Conservation (phyloP, 2,113 vertebrate species). For the Zosterops pallidus region DNA sequence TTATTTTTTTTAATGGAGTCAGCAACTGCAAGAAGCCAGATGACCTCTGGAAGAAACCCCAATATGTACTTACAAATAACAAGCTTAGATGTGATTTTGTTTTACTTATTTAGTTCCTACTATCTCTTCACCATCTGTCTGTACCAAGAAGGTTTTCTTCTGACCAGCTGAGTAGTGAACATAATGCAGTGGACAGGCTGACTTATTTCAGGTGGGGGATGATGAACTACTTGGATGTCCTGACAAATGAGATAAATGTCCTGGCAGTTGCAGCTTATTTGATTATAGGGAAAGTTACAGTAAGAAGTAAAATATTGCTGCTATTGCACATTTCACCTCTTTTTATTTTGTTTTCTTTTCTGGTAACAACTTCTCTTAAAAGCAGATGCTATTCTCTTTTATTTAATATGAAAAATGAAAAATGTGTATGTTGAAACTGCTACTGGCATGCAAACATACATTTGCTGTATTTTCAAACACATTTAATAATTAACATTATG, state of each 20-base stretch:
- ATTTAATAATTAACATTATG: not conserved
- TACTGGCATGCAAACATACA: not conserved
- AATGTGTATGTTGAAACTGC: not conserved
- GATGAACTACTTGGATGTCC: not conserved
- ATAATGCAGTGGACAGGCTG: not conserved
- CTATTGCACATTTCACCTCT: not conserved
- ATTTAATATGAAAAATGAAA: not conserved
- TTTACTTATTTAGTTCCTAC: not conserved
- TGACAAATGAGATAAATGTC: not conserved
- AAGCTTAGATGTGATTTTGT: not conserved
- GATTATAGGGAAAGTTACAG: not conserved
- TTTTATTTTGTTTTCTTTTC: not conserved
- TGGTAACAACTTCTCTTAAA: not conserved
- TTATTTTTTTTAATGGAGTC: not conserved
- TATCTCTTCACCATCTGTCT: not conserved
- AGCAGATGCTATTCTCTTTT: not conserved
- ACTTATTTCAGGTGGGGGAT: not conserved
- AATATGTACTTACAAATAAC: not conserved
- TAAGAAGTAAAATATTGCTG: not conserved
- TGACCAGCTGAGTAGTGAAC: not conserved
- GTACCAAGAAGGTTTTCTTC: not conserved
- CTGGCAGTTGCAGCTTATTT: not conserved
- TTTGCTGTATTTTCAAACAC: not conserved
- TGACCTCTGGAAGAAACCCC: not conserved
- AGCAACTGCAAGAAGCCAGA: conserved; percentile 9